These are phyloP conservation scores for Piliocolobus tephrosceles DNA, from an alignment of 2,113 vertebrate genomes.

Conservation along the genomic window DNA sequence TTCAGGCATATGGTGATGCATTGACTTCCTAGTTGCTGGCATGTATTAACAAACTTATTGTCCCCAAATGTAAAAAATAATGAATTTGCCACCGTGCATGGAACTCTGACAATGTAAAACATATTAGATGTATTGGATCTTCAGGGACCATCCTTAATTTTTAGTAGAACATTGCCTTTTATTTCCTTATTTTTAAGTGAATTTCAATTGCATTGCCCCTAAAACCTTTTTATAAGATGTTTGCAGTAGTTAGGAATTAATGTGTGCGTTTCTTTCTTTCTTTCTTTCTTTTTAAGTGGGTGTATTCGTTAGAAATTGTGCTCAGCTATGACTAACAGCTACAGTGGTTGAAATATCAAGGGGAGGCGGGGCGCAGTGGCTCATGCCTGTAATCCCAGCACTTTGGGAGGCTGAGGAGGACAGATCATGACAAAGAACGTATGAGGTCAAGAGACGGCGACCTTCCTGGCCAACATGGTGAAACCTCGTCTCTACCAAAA, in stretches of 20 bases:
- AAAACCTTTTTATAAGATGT: neutral
- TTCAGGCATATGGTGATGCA: conserved; percentile 20
- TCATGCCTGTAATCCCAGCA: no score
- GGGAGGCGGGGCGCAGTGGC: no score
- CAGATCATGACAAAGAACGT: no score
- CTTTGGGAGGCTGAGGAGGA: no score
- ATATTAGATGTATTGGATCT: neutral
- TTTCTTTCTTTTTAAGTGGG: neutral
- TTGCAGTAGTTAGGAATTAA: neutral
- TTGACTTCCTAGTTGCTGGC: conserved; percentile 36
- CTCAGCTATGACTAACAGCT: neutral
- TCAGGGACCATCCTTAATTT: conserved; percentile 37
- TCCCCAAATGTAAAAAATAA: conserved; percentile 63
- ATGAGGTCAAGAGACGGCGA: no score
- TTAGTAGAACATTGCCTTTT: conserved; percentile 53
- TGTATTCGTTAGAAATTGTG: neutral
- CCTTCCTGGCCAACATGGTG: no score
- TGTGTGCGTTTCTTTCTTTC: neutral
- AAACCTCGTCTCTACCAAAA: no score
- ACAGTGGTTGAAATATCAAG: neutral
- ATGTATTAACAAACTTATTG: conserved; percentile 30
- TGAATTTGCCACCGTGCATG: neutral
- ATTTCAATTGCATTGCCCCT: conserved; percentile 24
- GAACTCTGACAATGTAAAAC: neutral
- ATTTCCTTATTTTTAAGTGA: conserved; percentile 12